Evolutionary conservation across 2,113 vertebrate genomes (phyloP).

Genomic region (Symphodus melops): DNA sequence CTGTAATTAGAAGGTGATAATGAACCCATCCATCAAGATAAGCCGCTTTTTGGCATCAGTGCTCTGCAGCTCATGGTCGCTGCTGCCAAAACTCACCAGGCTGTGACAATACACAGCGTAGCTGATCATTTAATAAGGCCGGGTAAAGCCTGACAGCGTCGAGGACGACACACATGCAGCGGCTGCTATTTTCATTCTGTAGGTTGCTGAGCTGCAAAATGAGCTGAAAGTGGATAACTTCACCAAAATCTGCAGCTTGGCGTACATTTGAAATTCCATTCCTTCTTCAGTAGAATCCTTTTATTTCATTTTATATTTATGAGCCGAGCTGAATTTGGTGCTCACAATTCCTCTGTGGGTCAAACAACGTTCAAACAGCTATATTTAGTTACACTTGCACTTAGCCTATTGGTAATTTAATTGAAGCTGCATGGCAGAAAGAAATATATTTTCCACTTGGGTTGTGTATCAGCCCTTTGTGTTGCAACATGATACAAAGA

Average conservation of each 20-base stretch:
- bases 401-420: conserved; percentile 69
- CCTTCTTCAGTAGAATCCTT: conserved; percentile 13
- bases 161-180: conserved; percentile 3
- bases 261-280: conserved; percentile 23
- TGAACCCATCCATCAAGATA: conserved; percentile 86
- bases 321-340: conserved; percentile 29
- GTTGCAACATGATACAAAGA: conserved; percentile 40
- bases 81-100: conserved; percentile 64
- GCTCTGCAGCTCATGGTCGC: conserved; percentile 49
- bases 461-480: conserved; percentile 55
- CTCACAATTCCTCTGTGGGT: conserved; percentile 45
- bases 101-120: conserved; percentile 66
- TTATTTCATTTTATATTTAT: conserved; percentile 52
- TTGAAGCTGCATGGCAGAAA: conserved; percentile 64
- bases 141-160: conserved; percentile 60
- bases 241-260: conserved; percentile 19
- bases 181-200: conserved; percentile 17
- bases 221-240: conserved; percentile 1
- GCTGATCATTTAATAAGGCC: conserved; percentile 78
- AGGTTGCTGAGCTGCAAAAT: background rate
- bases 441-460: conserved; percentile 61
- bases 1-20: conserved; percentile 91
- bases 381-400: conserved; percentile 72
- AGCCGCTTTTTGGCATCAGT: conserved; percentile 76
- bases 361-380: conserved; percentile 58